These are phyloP conservation scores for Thalassophryne amazonica DNA, from an alignment of 2,797 vertebrate species.

Conservation along the genomic window DNA sequence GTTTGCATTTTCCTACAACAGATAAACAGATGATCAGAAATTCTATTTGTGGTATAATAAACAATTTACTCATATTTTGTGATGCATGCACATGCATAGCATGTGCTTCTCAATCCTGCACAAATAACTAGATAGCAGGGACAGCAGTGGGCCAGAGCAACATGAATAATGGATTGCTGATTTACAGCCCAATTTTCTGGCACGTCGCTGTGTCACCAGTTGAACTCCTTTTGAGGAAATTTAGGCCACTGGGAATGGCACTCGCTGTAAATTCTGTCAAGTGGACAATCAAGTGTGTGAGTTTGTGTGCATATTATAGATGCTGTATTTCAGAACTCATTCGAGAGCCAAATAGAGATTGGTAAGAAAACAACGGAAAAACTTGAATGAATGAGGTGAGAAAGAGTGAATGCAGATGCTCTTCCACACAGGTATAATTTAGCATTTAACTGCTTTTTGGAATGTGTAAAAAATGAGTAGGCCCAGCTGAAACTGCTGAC, in stretches of 20 bases:
- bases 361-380: too few relatives aligned
- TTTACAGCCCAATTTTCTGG: constrained; percentile 19
- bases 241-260: constrained; percentile 12
- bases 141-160: not conserved
- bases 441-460: too few relatives aligned
- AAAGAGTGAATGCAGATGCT: too few relatives aligned
- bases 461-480: too few relatives aligned
- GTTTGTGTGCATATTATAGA: not conserved
- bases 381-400: too few relatives aligned
- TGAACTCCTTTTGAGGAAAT: constrained; percentile 5
- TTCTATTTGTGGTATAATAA: too few relatives aligned
- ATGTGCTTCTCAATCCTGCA: not conserved
- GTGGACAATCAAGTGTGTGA: not conserved
- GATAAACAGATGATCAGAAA: too few relatives aligned
- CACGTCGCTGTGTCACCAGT: constrained; percentile 10
- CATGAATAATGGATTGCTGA: constrained; percentile 35
- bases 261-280: constrained; percentile 17
- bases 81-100: not conserved
- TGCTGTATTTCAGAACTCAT: not conserved
- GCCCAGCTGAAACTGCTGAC: too few relatives aligned
- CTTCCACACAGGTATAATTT: too few relatives aligned
- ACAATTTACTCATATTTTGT: too few relatives aligned
- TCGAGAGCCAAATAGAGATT: not conserved
- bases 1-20: too few relatives aligned
- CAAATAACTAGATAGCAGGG: not conserved